Evolutionary conservation across 2,888 invertebrate genomes (phyloP).

Genomic region (Nematopogon swammerdamellus): DNA sequence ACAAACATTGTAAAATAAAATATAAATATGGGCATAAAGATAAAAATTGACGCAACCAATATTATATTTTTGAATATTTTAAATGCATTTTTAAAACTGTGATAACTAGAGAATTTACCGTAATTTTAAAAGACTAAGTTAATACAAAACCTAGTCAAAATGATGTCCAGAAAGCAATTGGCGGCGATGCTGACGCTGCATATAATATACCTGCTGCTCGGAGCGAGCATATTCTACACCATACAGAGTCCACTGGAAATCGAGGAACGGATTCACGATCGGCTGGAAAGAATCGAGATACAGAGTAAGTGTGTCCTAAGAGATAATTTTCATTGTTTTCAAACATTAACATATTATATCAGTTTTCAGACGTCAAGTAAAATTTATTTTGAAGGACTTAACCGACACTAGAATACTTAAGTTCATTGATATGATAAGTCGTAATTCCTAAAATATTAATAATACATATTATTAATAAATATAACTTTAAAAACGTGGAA

Average conservation of each 20-base stretch:
- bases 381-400: too few relatives aligned
- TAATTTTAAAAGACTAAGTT: constrained; percentile 4
- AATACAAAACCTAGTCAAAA: constrained; percentile 33
- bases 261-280: constrained; percentile 54
- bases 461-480: too few relatives aligned
- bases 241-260: constrained; percentile 74
- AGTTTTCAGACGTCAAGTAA: too few relatives aligned
- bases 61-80: background rate
- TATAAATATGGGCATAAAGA: background rate
- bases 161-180: constrained; percentile 81
- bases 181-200: constrained; percentile 71
- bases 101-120: constrained; percentile 18
- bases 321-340: background rate
- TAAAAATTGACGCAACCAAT: background rate
- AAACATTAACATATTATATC: too few relatives aligned
- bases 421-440: too few relatives aligned
- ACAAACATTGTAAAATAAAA: background rate
- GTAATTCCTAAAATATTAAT: too few relatives aligned
- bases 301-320: constrained; percentile 56
- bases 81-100: constrained; percentile 7
- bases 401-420: too few relatives aligned
- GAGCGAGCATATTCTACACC: constrained; percentile 82
- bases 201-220: constrained; percentile 72
- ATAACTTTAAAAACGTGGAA: too few relatives aligned
- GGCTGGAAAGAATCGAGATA: constrained; percentile 63